Conservation (phyloP, 2,113 vertebrate genomes). For the Podiceps cristatus region DNA sequence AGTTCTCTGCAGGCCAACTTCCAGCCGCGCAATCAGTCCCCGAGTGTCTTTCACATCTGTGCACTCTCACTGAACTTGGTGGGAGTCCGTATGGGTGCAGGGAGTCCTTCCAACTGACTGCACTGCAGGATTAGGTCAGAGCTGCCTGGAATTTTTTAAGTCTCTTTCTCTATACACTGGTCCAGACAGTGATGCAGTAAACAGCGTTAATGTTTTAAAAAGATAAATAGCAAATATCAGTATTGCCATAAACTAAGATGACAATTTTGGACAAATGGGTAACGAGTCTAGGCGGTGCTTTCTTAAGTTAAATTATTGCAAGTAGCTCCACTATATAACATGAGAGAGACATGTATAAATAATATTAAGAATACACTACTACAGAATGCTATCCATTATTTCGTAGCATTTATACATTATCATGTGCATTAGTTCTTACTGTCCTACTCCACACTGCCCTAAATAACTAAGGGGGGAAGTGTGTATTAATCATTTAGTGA, state of each 20-base stretch:
- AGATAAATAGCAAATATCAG: conserved; percentile 26
- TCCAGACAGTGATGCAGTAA: conserved; percentile 23
- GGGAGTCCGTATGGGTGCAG: background rate
- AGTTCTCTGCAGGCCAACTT: background rate
- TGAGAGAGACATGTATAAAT: conserved; percentile 60
- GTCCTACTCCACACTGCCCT: conserved; percentile 57
- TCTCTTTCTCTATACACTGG: background rate
- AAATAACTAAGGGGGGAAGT: conserved; percentile 64
- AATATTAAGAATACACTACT: conserved; percentile 66
- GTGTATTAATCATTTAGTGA: conserved; percentile 76
- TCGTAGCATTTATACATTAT: conserved; percentile 22
- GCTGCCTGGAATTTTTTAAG: background rate
- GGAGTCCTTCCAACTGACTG: background rate
- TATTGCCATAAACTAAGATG: background rate
- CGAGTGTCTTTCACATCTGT: background rate
- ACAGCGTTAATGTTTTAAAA: conserved; percentile 55
- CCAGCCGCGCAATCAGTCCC: background rate
- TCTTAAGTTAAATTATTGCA: conserved; percentile 20
- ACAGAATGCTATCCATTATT: conserved; percentile 66
- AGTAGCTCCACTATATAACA: background rate
- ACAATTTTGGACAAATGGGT: conserved; percentile 19
- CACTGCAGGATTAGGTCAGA: background rate
- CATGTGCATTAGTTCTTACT: conserved; percentile 62
- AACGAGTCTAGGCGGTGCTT: background rate
- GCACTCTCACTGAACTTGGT: background rate